Percentiles rank a stretch among this genome's conserved stretches.
phyloP scores from a whole-genome alignment of 2,797 vertebrate species.

The Galaxias olidus region DNA sequence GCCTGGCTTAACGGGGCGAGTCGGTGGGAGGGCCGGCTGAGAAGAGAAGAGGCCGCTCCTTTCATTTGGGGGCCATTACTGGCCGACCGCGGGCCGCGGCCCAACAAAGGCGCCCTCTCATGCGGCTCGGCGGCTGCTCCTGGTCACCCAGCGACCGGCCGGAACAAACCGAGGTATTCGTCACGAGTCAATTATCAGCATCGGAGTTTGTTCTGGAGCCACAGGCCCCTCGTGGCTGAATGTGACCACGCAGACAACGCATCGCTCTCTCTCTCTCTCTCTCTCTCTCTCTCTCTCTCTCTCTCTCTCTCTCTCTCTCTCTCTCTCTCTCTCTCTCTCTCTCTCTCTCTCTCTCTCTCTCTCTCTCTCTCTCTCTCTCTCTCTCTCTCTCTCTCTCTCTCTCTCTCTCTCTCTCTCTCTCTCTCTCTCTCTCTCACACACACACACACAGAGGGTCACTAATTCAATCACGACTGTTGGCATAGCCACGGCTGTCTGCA shows the following conservation, averaged over 20 bases:
- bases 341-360: no score
- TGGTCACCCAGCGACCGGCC: constrained; percentile 66
- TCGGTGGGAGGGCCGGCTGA: neutral
- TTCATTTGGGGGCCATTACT: constrained; percentile 66
- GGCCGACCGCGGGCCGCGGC: constrained; percentile 55
- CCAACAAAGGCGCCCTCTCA: constrained; percentile 68
- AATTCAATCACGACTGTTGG: constrained; percentile 62
- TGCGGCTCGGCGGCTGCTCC: constrained; percentile 47
- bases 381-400: no score
- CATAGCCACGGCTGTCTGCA: neutral
- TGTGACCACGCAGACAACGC: constrained; percentile 56
- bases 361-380: no score
- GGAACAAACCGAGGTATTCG: constrained; percentile 74
- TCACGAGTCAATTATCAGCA: constrained; percentile 74
- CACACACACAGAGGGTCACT: constrained; percentile 54
- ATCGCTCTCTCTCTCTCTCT: no score
- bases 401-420: no score
- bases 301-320: no score
- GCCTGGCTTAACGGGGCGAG: constrained; percentile 59
- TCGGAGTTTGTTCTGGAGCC: constrained; percentile 58
- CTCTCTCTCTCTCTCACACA: no score
- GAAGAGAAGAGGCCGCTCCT: constrained; percentile 54
- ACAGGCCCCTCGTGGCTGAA: constrained; percentile 51
- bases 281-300: no score
- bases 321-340: no score